A percentile compares a stretch with the other conserved stretches of the same genome.
Evolutionary conservation across 2,797 vertebrate genomes (phyloP).

Genomic region (Tapera naevia): DNA sequence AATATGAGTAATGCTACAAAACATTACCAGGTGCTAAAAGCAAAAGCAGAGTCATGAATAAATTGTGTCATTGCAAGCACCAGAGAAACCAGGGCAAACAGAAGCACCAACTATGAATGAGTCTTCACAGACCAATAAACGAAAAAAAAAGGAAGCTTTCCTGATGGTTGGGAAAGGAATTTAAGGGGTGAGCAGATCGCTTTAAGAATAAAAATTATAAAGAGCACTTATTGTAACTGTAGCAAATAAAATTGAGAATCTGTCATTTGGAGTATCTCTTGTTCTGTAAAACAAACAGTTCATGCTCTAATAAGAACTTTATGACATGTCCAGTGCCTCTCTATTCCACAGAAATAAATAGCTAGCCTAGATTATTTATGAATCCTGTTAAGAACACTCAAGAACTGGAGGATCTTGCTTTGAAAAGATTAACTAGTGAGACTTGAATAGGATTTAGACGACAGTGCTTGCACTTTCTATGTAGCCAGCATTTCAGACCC

Average conservation of each 20-base stretch:
- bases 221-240: not conserved
- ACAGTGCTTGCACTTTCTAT: not conserved
- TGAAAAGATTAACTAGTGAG: not conserved
- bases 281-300: not conserved
- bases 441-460: not conserved
- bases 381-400: not conserved
- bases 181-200: not conserved
- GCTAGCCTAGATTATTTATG: not conserved
- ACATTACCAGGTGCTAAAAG: not conserved
- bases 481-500: not conserved
- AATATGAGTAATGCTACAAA: not conserved
- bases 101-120: not conserved
- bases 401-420: not conserved
- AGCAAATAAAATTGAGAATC: not conserved
- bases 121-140: not conserved
- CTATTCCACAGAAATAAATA: not conserved
- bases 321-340: not conserved
- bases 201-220: not conserved
- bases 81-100: not conserved
- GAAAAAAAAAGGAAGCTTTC: not conserved
- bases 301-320: not conserved
- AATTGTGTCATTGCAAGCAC: not conserved
- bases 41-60: not conserved
- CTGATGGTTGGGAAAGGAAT: not conserved
- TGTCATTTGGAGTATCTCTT: not conserved